A percentile compares a stretch with the other conserved stretches of the same genome.
These are phyloP conservation scores for Tichodroma muraria DNA, from an alignment of 2,113 vertebrate species.

Conservation along the genomic window DNA sequence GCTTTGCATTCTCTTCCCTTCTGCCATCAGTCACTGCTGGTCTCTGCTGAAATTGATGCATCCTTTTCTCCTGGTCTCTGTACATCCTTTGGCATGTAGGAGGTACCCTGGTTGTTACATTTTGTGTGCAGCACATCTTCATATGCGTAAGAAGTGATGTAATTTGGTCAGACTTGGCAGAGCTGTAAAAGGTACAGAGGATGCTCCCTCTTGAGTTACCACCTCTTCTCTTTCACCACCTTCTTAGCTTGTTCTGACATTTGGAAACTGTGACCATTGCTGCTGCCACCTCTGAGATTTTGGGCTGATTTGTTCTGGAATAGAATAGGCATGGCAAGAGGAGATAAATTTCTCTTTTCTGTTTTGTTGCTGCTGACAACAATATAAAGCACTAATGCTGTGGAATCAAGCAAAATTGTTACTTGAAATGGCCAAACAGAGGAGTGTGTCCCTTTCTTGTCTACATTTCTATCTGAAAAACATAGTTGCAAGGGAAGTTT, in stretches of 20 bases:
- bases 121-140: neutral
- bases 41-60: neutral
- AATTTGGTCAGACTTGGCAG: neutral
- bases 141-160: rapidly evolving
- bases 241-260: neutral
- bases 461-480: neutral
- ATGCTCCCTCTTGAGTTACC: neutral
- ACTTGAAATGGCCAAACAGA: neutral
- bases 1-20: neutral
- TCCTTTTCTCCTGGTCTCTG: neutral
- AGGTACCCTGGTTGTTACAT: neutral
- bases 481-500: neutral
- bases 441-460: neutral
- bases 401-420: neutral
- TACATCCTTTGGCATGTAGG: neutral
- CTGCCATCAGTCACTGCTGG: neutral
- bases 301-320: neutral
- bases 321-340: neutral
- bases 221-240: neutral
- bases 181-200: neutral
- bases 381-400: neutral
- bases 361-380: neutral
- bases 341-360: neutral
- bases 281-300: neutral
- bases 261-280: neutral